Evolutionary conservation across 1,140 invertebrate genomes (phyloP).

Genomic region (Drosophila biarmipes): DNA sequence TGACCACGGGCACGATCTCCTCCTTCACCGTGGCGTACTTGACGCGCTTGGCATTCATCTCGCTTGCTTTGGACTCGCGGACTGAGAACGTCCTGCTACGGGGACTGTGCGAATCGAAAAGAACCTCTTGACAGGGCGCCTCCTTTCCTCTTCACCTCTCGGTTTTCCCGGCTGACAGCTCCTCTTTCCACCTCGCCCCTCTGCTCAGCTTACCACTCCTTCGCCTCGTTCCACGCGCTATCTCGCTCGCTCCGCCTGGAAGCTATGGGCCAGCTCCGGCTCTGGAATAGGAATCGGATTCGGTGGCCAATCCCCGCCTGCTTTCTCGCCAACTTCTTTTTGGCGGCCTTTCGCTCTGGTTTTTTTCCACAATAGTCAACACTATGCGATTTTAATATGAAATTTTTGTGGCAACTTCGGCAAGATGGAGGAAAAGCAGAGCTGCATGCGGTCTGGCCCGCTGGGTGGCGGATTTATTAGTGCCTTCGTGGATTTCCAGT

Average conservation of each 20-base stretch:
- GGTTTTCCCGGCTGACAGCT: conserved; percentile 1
- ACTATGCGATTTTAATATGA: conserved; percentile 12
- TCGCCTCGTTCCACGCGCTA: not conserved
- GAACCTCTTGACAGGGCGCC: not conserved
- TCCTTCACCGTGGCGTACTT: conserved; percentile 65
- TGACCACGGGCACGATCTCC: conserved; percentile 74
- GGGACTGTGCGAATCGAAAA: too few species aligned
- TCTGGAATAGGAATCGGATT: not conserved
- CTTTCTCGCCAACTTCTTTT: conserved; percentile 28
- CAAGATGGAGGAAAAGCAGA: conserved; percentile 38
- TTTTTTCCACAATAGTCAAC: conserved; percentile 55
- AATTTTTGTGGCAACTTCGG: conserved; percentile 40
- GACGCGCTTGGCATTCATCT: conserved; percentile 74
- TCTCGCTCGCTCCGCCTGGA: not conserved
- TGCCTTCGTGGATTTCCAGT: not conserved
- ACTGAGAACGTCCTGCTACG: not conserved
- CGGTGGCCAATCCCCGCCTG: conserved; percentile 3
- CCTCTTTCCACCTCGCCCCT: not conserved
- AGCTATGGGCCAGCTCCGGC: not conserved
- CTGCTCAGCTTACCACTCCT: not conserved
- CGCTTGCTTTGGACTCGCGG: not conserved
- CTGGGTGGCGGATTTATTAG: not conserved
- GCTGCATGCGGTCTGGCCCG: conserved; percentile 9
- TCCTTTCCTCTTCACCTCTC: not conserved
- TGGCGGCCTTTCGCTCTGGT: conserved; percentile 20